Base-by-base conservation (phyloP, 1,140 invertebrate species). In the Diploscapter pachys region DNA sequence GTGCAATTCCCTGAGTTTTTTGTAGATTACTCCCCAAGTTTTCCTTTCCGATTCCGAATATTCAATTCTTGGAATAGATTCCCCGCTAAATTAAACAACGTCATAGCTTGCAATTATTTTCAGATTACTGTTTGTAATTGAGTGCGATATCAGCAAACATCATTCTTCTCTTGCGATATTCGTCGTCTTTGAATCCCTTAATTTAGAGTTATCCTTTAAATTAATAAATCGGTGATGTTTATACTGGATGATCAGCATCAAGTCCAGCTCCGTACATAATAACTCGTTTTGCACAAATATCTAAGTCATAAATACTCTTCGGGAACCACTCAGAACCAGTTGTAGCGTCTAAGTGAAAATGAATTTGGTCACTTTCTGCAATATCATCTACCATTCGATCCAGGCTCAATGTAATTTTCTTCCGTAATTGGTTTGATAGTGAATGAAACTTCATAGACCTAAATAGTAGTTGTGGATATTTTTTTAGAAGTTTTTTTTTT, bases 171-270 rank as follows among this genome's bases (percentile, higher is more conserved):
- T 94, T 92, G 63, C 96, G 89, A 86, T 99, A 99, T 3, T 94
- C 89, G 0, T 93, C 92, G 88, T 99, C 96, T 87, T 96, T 97
- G 87, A 98, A 99, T 51, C 96, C 96, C 92, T 93, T 65, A 82
- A 69, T 5, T 49, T 31, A 31, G 31, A 31, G 31, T 31, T 31
- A 31, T 31, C 31, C 31, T 31, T 54, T n/a, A 2, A 50, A 50
- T 64, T 64, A 13, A 31, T 31, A 9, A 49, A 51, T 4, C 51
- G 13, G 53, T 51, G 54, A 4, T 54, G 5, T 8, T 54, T 88
- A 87, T 88, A 93, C 92, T 3, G 96, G 96, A 89, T 99, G 96
- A 87, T 99, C 96, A 11, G 96, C 94, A 83, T 99, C 96, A 63
- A 99, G 86, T 57, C 82, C 82, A 76, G 91, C 90, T n/a, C 96